Evolutionary conservation across 2,888 invertebrate species (phyloP).

Genomic region (Patella caerulea): DNA sequence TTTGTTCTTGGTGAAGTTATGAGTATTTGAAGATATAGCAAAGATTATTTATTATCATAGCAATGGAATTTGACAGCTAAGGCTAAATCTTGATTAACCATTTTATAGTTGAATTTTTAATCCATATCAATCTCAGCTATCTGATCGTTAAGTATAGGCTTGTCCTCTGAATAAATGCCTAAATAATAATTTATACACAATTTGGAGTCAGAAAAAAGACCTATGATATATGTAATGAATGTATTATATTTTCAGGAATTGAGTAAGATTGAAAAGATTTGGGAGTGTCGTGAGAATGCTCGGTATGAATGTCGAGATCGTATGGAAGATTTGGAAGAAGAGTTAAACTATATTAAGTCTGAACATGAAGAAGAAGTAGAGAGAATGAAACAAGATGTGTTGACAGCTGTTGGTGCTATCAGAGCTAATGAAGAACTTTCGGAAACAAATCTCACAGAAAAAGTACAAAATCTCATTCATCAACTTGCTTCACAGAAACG

Average conservation of each 20-base stretch:
- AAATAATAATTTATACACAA: too few species aligned
- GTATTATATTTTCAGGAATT: constrained; percentile 21
- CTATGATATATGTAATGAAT: neutral
- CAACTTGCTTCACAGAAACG: constrained; percentile 56
- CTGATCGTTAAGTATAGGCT: too few species aligned
- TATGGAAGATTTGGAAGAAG: constrained; percentile 47
- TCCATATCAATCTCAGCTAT: too few species aligned
- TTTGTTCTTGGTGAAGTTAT: too few species aligned
- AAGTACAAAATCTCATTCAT: constrained; percentile 50
- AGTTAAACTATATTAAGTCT: constrained; percentile 64
- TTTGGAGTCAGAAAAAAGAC: too few species aligned
- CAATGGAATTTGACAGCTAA: too few species aligned
- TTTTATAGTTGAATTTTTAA: too few species aligned
- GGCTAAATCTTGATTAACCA: too few species aligned
- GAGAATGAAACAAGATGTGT: constrained; percentile 68
- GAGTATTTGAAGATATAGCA: too few species aligned
- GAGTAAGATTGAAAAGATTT: constrained; percentile 49
- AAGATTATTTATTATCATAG: too few species aligned
- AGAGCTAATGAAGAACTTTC: constrained; percentile 60
- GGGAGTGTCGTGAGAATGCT: constrained; percentile 56
- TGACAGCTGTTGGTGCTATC: constrained; percentile 71
- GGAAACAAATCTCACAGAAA: constrained; percentile 50
- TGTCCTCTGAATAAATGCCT: too few species aligned
- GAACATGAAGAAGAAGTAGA: constrained; percentile 70
- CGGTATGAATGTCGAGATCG: constrained; percentile 58